Conservation (phyloP, 2,888 invertebrate genomes). For the Halictus ligatus region DNA sequence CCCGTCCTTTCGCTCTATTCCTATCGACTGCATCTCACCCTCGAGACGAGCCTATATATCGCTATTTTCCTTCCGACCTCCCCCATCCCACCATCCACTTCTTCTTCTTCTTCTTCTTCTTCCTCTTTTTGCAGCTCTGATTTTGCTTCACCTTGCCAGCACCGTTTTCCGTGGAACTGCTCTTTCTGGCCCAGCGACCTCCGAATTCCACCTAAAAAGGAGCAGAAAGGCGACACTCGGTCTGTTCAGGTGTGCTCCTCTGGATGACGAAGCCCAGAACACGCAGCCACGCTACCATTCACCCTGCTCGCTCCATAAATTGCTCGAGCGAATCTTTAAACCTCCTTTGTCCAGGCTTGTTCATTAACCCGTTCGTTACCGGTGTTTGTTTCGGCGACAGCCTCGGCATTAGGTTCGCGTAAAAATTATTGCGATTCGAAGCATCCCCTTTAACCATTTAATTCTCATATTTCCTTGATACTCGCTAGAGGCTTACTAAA, state of each 20-base stretch:
- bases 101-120: constrained; percentile 39
- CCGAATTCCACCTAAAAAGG: constrained; percentile 7
- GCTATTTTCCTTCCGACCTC: constrained; percentile 21
- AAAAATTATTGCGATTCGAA: not conserved
- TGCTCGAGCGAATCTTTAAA: not conserved
- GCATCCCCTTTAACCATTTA: not conserved
- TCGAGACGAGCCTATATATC: constrained; percentile 49
- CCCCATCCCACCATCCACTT: constrained; percentile 20
- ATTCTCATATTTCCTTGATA: not conserved
- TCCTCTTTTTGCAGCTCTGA: constrained; percentile 65
- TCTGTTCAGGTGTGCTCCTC: not conserved
- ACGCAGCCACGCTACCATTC: not conserved
- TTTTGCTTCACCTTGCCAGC: constrained; percentile 64
- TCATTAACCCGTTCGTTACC: not conserved
- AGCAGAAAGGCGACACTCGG: constrained; percentile 4
- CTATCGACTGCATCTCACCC: constrained; percentile 43
- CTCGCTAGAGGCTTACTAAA: no score
- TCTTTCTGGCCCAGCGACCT: constrained; percentile 15
- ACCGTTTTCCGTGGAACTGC: constrained; percentile 34
- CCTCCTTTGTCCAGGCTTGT: not conserved
- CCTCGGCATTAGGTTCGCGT: not conserved
- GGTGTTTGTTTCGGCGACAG: not conserved
- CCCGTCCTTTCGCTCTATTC: constrained; percentile 27
- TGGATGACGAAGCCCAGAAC: not conserved
- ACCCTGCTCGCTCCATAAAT: not conserved